Evolutionary conservation across 2,888 invertebrate species (phyloP), one percentile per base, ranked within the genome.

Genomic region (Troides oblongomaculatus): DNA sequence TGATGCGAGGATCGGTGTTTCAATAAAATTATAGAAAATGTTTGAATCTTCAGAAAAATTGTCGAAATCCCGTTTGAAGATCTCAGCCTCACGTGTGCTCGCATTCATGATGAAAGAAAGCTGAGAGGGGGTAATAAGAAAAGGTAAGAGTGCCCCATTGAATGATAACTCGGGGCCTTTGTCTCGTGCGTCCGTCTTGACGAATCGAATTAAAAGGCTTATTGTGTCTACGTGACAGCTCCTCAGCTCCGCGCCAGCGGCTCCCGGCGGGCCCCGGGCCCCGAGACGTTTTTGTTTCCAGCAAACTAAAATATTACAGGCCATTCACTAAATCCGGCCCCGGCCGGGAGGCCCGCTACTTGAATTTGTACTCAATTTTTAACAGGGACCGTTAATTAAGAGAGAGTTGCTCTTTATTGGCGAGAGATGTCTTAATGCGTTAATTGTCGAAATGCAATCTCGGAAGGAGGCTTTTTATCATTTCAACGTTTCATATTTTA

Each of bases 151-250:
- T 90, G 92, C 92, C 89, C 92, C 89, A 88, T 92, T 92, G 93
- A 93, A 93, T 93, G 92, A 93, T 92, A 93, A 93, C 92, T 87
- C 88, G 79, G 81, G 81, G 82, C 87, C 90, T 92, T 92, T 92
- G 92, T 92, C 90, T 88, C 85, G 78, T 75, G 84, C 85, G 91
- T 88, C 90, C 91, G 89, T 89, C 92, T 87, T 90, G 92, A 92
- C 90, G 92, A 91, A 92, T 92, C 92, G 92, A 92, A 92, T 92
- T 92, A 91, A 92, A 92, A 92, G 92, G 92, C 92, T 92, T 92
- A 92, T 91, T 92, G 92, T 92, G 92, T 92, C 91, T 88, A 92
- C 92, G 92, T 92, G 92, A 91, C 92, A 89, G 90, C 84, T 80
- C 74, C 78, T 80, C 80, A 80, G 79, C 46, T 46, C 46, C 14